These are phyloP conservation scores for Colaptes auratus DNA, from an alignment of 2,113 vertebrate species.

Conservation along the genomic window DNA sequence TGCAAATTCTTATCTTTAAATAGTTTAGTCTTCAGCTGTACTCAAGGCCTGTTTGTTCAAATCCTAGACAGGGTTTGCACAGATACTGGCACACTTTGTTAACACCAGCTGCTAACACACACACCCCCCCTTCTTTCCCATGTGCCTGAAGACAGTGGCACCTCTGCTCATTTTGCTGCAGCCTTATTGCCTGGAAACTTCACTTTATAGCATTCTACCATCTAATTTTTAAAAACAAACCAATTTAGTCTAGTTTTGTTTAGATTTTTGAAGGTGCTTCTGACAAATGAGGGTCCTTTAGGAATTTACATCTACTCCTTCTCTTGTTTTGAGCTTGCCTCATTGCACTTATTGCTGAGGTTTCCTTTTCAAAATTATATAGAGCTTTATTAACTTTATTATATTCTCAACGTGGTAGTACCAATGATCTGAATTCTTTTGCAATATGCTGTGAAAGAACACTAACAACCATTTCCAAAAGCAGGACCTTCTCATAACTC, in stretches of 20 bases:
- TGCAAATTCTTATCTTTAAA: neutral
- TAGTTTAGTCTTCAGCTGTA: neutral
- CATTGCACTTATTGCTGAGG: rapidly evolving
- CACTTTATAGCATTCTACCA: neutral
- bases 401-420: neutral
- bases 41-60: neutral
- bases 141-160: neutral
- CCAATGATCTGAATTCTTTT: neutral
- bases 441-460: neutral
- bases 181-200: neutral
- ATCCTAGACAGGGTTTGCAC: neutral
- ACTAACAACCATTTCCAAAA: neutral
- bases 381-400: neutral
- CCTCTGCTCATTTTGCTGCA: neutral
- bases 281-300: neutral
- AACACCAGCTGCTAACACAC: neutral
- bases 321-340: neutral
- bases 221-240: neutral
- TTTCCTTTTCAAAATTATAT: neutral
- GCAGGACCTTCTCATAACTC: neutral
- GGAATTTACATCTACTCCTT: neutral
- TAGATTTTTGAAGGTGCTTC: neutral
- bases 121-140: neutral
- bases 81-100: neutral
- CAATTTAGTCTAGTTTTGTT: neutral